Base-by-base conservation (phyloP, 2,888 invertebrate species). In the Andrena dorsata region DNA sequence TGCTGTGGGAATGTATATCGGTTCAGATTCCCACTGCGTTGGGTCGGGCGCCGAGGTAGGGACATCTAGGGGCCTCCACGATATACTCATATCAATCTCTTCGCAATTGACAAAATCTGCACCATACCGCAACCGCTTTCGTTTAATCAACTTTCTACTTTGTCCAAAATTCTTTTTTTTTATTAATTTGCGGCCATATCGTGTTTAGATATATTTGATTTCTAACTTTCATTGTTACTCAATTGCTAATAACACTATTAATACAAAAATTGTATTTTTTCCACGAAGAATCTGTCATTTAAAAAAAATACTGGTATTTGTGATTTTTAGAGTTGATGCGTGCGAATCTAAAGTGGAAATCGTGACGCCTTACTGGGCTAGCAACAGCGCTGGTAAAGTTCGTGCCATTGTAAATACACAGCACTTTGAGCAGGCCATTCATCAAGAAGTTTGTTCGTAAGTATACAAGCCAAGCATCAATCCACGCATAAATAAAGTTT, bases 361-460 rank as follows among this genome's bases (percentile, higher is more conserved):
- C 90, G 97, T 98, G 80, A 98, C 98, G 2, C 98, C 98, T 0
- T 98, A 98, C 92, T 98, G 98, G 98, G 98, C 98, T 6, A 96
- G 98, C 23, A 98, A 98, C 94, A 98, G 98, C 0, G 98, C 98
- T 23, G 97, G 98, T 71, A 98, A 98, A 94, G 96, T 98, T 76
- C 95, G 98, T 72, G 98, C 98, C 41, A 97, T 98, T 85, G 98
- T 98, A 69, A 98, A 98, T 94, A 98, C 98, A 10, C 98, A 98
- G 94, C 98, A 98, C 94, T 98, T 98, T 92, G 98, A 98, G 92
- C 98, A 98, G 94, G 98, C 98, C 68, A 98, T 98, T 90, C 98
- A 98, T 93, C 98, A 98, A 93, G 98, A 98, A 95, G 97, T 98
- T 82, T 98, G 98, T 96, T 96, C 97, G 98, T 98, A 95, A 96